Evolutionary conservation across 2,888 invertebrate genomes (phyloP).

Genomic region (Leptinotarsa juncta): DNA sequence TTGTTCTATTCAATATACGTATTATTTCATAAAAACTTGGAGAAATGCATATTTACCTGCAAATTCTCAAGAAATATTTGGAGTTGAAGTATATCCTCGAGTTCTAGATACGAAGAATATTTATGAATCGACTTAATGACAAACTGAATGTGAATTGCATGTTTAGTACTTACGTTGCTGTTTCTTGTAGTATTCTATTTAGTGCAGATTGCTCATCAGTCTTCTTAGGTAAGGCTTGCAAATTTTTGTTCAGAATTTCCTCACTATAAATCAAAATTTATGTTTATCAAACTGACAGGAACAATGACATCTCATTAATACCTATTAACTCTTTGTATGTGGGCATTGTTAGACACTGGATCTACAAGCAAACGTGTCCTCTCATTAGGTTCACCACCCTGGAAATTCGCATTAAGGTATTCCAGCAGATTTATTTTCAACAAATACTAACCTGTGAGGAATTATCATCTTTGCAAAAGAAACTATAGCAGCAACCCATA

Average conservation of each 20-base stretch:
- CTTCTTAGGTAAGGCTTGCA: conserved; percentile 77
- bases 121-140: neutral
- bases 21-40: too few relatives aligned
- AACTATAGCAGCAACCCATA: conserved; percentile 80
- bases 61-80: neutral
- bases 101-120: too few relatives aligned
- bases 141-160: neutral
- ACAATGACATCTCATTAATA: conserved; percentile 49
- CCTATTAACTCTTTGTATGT: conserved; percentile 77
- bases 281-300: conserved; percentile 2
- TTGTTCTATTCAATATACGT: too few relatives aligned
- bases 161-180: conserved; percentile 79
- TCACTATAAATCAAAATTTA: conserved; percentile 68
- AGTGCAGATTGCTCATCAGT: conserved; percentile 92
- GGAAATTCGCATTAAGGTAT: conserved; percentile 41
- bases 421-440: neutral
- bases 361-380: conserved; percentile 83
- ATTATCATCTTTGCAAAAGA: conserved; percentile 76
- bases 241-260: conserved; percentile 73
- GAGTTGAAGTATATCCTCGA: neutral
- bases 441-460: conserved; percentile 71
- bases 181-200: conserved; percentile 89
- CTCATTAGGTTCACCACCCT: conserved; percentile 77
- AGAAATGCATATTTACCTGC: too few relatives aligned
- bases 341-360: conserved; percentile 80